Conservation (phyloP, 2,888 invertebrate species). For the Dynastes tityus region DNA sequence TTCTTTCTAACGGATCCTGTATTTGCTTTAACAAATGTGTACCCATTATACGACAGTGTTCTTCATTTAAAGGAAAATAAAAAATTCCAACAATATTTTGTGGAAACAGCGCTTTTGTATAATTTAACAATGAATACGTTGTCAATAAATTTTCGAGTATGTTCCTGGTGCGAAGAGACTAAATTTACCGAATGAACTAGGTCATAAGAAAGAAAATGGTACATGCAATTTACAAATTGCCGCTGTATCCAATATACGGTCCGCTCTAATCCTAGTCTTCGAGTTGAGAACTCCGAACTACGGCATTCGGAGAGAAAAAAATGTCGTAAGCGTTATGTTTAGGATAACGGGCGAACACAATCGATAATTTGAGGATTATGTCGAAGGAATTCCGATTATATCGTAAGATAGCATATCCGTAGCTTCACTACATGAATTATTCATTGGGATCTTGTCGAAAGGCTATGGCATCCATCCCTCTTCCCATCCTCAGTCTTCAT, state of each 20-base stretch:
- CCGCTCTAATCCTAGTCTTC: too few relatives aligned
- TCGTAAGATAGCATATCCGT: background rate
- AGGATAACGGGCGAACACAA: background rate
- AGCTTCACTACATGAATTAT: constrained; percentile 18
- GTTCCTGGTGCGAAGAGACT: background rate
- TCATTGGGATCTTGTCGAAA: constrained; percentile 4
- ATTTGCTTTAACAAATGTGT: too few relatives aligned
- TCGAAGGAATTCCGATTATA: constrained; percentile 2
- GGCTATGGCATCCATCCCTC: background rate
- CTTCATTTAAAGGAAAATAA: too few relatives aligned
- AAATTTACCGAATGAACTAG: background rate
- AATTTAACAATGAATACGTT: too few relatives aligned
- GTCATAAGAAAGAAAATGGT: background rate
- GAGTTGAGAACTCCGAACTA: constrained; percentile 2
- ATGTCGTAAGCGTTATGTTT: background rate
- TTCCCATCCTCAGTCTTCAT: background rate
- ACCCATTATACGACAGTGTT: too few relatives aligned
- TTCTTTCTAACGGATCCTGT: too few relatives aligned
- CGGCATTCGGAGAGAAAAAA: background rate
- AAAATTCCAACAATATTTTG: too few relatives aligned
- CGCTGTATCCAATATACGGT: too few relatives aligned
- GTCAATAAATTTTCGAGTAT: too few relatives aligned
- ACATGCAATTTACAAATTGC: too few relatives aligned
- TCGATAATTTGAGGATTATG: background rate
- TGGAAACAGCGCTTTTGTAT: too few relatives aligned